Conservation (phyloP, 2,113 vertebrate species). For the Clarias batrachus region DNA sequence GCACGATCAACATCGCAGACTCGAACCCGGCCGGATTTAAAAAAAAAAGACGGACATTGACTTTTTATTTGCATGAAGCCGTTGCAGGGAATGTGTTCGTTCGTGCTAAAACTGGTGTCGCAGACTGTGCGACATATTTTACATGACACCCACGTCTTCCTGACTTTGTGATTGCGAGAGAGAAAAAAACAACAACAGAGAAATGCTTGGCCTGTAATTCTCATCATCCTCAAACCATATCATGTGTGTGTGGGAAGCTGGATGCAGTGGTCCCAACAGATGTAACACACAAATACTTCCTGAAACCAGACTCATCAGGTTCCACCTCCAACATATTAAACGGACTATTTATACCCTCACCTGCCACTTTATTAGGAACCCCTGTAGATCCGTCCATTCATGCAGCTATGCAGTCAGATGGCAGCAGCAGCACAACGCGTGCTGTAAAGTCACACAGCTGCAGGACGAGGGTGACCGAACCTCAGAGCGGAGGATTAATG, state of each 20-base stretch:
- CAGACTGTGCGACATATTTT: not conserved
- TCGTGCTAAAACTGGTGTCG: not conserved
- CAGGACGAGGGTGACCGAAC: not conserved
- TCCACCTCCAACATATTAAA: not conserved
- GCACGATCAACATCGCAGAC: not conserved
- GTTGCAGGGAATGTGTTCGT: not conserved
- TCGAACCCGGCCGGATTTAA: not conserved
- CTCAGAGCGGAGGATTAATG: not conserved
- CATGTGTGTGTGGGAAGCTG: conserved; percentile 31
- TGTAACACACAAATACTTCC: not conserved
- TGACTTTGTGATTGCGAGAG: not conserved
- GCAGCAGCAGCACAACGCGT: not conserved
- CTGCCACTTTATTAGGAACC: conserved; percentile 5
- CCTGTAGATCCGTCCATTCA: not conserved
- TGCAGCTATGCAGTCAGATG: not conserved
- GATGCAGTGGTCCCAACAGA: conserved; percentile 28
- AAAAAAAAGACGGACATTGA: not conserved
- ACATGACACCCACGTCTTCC: not conserved
- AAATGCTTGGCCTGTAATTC: conserved; percentile 20
- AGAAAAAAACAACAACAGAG: conserved; percentile 20
- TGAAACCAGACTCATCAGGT: not conserved
- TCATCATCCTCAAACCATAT: conserved; percentile 27
- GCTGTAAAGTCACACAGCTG: not conserved
- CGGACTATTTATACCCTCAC: not conserved
- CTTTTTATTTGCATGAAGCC: not conserved